Percentiles rank a stretch among this genome's conserved stretches.
phyloP scores from a whole-genome alignment of 2,888 invertebrate species.

The Oligia latruncula region DNA sequence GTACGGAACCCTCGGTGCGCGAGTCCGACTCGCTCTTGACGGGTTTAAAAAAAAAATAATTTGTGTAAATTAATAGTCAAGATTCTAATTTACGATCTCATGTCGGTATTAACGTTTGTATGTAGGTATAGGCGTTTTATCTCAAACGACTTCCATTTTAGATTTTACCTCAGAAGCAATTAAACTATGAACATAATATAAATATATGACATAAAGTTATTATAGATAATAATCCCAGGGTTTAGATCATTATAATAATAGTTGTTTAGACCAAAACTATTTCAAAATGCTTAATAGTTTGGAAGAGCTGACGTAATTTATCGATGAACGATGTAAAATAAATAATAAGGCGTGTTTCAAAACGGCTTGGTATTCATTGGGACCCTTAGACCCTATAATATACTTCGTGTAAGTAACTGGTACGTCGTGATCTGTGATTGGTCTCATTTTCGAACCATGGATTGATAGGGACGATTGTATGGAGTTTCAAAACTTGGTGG shows the following conservation, averaged over 20 bases:
- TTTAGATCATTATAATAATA: slow-evolving; percentile 54
- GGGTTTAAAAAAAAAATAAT: neutral
- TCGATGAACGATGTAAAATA: slow-evolving; percentile 52
- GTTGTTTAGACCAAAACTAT: slow-evolving; percentile 49
- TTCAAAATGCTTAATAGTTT: slow-evolving; percentile 52
- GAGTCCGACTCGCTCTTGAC: too few species aligned
- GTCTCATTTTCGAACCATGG: slow-evolving; percentile 41
- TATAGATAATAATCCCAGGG: slow-evolving; percentile 48
- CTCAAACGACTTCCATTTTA: slow-evolving; percentile 15
- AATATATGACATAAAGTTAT: slow-evolving; percentile 46
- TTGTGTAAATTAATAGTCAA: neutral
- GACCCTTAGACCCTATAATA: slow-evolving; percentile 42
- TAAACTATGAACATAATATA: slow-evolving; percentile 51
- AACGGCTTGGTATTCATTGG: slow-evolving; percentile 29
- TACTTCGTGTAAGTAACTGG: slow-evolving; percentile 49
- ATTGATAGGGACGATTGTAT: slow-evolving; percentile 37
- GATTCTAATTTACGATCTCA: slow-evolving; percentile 6
- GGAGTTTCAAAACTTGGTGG: slow-evolving; percentile 49
- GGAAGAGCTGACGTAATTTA: slow-evolving; percentile 47
- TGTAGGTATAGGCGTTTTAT: slow-evolving; percentile 11
- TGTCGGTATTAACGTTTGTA: neutral
- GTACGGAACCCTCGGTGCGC: too few species aligned
- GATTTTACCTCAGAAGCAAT: slow-evolving; percentile 38
- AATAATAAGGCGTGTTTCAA: slow-evolving; percentile 50
- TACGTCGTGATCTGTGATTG: slow-evolving; percentile 54